Percentiles rank a stretch among this genome's conserved stretches.
phyloP scores from a whole-genome alignment of 2,797 vertebrate genomes.

The Gobionotothen gibberifrons region DNA sequence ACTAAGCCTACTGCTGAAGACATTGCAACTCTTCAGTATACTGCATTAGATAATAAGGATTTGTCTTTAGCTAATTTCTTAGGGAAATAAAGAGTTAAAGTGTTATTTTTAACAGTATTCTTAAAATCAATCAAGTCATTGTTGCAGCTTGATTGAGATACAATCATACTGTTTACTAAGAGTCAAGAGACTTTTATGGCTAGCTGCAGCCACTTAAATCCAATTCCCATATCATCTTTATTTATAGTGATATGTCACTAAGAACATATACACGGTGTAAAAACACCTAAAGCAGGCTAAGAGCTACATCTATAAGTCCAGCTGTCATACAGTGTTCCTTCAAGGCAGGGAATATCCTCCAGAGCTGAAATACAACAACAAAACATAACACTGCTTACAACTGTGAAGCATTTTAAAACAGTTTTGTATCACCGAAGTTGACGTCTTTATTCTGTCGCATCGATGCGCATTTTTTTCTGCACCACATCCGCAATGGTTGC shows the following conservation, averaged over 20 bases:
- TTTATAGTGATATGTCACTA: not conserved
- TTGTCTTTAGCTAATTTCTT: constrained; percentile 9
- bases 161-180: not conserved
- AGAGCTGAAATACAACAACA: constrained; percentile 70
- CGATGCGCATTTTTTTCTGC: constrained; percentile 83
- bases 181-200: constrained; percentile 12
- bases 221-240: constrained; percentile 10
- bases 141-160: constrained; percentile 11
- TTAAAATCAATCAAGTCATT: constrained; percentile 22
- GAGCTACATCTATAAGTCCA: constrained; percentile 43
- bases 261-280: not conserved
- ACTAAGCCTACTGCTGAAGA: constrained; percentile 28
- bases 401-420: not conserved
- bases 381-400: constrained; percentile 52
- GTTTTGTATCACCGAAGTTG: not conserved
- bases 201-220: constrained; percentile 24
- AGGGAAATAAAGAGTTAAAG: constrained; percentile 1
- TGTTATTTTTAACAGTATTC: constrained; percentile 7
- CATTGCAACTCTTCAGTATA: constrained; percentile 30
- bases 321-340: constrained; percentile 52
- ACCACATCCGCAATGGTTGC: constrained; percentile 87
- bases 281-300: constrained; percentile 39
- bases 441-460: constrained; percentile 75
- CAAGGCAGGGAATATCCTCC: constrained; percentile 54
- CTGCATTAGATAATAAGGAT: constrained; percentile 17